Evolutionary conservation across 2,113 vertebrate genomes (phyloP), one percentile per base, ranked within the genome.

Genomic region (Fulica atra): DNA sequence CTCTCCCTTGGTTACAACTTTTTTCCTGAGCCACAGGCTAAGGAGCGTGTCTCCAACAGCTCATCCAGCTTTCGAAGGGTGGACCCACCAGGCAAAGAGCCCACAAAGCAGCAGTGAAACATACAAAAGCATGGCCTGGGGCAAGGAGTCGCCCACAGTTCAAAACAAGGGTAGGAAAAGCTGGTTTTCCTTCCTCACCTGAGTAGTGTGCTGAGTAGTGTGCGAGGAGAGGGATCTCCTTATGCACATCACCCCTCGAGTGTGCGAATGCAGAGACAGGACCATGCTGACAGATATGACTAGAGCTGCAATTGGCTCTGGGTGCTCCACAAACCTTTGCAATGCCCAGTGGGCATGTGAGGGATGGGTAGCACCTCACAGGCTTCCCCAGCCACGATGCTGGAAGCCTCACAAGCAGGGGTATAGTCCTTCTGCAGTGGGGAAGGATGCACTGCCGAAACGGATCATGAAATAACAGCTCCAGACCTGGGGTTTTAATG

Each of bases 381-480:
- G 56, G 38, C 59, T 40, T 16, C 53, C 16, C 28, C 1, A 3
- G 31, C 20, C 2, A 2, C 17, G 23, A 38, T 84, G 51, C 57
- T 68, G 2, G 0, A 64, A 78, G n/a, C 20, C 11, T 35, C 6
- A 11, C 0, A 0, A 54, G 26, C 54, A 7, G 19, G 50, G 42
- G 28, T 16, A 3, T 3, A 25, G 31, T 50, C 38, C 69, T 66
- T n/a, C 73, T 42, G 72, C 29, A 56, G 63, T 20, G 36, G 2
- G 13, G 28, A 46, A 89, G n/a, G 54, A 50, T 15, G 14, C 1
- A 1, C 33, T n/a, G 15, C 11, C 29, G 36, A 46, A 73, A 46
- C 16, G 8, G 21, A 40, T 19, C 16, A 19, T 5, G 59, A 40
- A 8, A 5, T 68, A 16, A 13, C n/a, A 35, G 5, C 36, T 54